A percentile compares a stretch with the other conserved stretches of the same genome.
phyloP scores from a whole-genome alignment of 2,888 invertebrate genomes.

The Polylopha cassiicola region DNA sequence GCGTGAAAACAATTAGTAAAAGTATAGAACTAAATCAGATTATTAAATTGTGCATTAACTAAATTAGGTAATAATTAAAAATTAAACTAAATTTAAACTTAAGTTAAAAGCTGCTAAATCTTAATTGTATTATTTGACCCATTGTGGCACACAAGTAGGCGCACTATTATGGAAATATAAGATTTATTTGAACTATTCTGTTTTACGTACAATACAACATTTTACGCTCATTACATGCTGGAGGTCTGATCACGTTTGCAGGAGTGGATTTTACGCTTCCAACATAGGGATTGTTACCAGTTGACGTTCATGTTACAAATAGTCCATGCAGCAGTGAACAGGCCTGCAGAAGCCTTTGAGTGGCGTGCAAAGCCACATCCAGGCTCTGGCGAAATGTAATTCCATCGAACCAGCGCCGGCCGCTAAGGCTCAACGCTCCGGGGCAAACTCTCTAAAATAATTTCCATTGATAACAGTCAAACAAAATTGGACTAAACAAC shows the following conservation, averaged over 20 bases:
- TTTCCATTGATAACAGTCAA: conserved; percentile 75
- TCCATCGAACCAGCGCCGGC: conserved; percentile 23
- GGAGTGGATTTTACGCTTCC: no score
- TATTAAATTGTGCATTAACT: conserved; percentile 66
- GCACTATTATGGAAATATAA: conserved; percentile 39
- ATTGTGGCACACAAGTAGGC: conserved; percentile 40
- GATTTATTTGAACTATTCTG: conserved; percentile 47
- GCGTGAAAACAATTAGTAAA: conserved; percentile 44
- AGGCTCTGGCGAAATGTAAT: conserved; percentile 25
- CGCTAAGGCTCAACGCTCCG: conserved; percentile 29
- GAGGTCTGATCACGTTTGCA: no score
- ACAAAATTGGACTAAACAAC: conserved; percentile 79
- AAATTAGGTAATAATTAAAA: conserved; percentile 56
- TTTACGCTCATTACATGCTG: conserved; percentile 26
- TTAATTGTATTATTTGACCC: conserved; percentile 46
- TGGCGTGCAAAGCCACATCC: conserved; percentile 29
- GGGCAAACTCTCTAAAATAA: conserved; percentile 63
- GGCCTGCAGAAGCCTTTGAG: no score
- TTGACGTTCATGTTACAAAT: no score
- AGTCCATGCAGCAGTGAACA: no score
- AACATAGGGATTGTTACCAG: no score
- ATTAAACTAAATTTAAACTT: conserved; percentile 59
- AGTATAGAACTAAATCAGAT: conserved; percentile 45
- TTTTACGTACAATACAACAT: conserved; percentile 34
- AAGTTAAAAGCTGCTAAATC: conserved; percentile 67